phyloP scores from a whole-genome alignment of 2,797 vertebrate species.

The Sebastes hubbsi region DNA sequence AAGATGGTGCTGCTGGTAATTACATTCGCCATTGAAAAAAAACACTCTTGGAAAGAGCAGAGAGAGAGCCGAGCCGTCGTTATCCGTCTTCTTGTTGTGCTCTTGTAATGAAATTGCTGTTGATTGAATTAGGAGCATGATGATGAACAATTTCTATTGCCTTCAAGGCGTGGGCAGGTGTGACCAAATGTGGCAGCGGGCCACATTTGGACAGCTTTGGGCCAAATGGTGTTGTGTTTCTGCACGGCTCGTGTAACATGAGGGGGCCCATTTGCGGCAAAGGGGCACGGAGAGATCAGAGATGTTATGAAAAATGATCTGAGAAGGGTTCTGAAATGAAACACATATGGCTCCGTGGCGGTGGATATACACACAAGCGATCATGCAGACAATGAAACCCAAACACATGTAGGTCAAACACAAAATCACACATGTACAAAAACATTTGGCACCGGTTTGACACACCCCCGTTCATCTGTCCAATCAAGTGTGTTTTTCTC shows the following conservation, averaged over 20 bases:
- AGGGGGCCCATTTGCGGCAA: conserved; percentile 12
- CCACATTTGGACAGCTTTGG: conserved; percentile 65
- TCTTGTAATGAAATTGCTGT: conserved; percentile 45
- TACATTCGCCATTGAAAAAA: conserved; percentile 45
- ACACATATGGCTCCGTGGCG: conserved; percentile 22
- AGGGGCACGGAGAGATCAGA: conserved; percentile 25
- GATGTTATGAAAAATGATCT: conserved; percentile 59
- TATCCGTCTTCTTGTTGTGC: conserved; percentile 23
- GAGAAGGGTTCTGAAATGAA: conserved; percentile 32
- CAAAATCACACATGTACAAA: background rate
- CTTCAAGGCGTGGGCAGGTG: conserved; percentile 13
- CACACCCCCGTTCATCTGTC: background rate
- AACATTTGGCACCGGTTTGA: conserved; percentile 40
- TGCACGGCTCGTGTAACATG: conserved; percentile 43
- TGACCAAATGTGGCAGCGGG: conserved; percentile 52
- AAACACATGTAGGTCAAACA: conserved; percentile 14
- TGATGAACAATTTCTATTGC: conserved; percentile 30
- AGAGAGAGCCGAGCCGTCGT: background rate
- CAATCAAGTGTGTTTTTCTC: conserved; percentile 43
- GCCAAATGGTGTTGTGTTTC: conserved; percentile 66
- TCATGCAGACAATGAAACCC: conserved; percentile 18
- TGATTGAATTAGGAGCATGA: conserved; percentile 49
- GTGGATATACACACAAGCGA: conserved; percentile 13
- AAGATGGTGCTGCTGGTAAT: conserved; percentile 50
- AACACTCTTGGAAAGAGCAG: conserved; percentile 34